A percentile compares a stretch with the other conserved stretches of the same genome.
Evolutionary conservation across 2,888 invertebrate species (phyloP).

Genomic region (Diarsia dahlii): DNA sequence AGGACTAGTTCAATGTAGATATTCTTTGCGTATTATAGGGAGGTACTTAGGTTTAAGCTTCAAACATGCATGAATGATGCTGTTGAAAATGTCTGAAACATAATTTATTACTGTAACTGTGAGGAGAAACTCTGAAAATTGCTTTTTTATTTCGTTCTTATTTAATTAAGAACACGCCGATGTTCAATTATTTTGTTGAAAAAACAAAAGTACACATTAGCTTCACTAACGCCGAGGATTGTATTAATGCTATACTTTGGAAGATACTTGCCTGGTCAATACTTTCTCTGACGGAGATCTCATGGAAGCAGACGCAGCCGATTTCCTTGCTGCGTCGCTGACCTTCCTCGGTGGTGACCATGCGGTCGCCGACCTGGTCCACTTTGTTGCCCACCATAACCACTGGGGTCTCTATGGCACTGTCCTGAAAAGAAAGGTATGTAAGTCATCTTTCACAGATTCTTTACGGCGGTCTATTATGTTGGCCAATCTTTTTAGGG

Average conservation of each 20-base stretch:
- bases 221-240: background rate
- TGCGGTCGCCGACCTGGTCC: slow-evolving; percentile 94
- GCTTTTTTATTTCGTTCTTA: background rate
- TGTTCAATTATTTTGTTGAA: background rate
- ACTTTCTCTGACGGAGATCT: slow-evolving; percentile 96
- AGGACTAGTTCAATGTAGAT: background rate
- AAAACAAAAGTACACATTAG: background rate
- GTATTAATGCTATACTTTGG: background rate
- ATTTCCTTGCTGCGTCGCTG: slow-evolving; percentile 94
- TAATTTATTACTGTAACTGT: slow-evolving; percentile 6
- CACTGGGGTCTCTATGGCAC: slow-evolving; percentile 93
- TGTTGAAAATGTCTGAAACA: background rate
- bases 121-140: background rate
- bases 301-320: slow-evolving; percentile 95
- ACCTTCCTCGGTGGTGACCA: slow-evolving; percentile 95
- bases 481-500: too few relatives aligned
- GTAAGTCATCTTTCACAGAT: background rate
- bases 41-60: background rate
- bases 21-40: background rate
- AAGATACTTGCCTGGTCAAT: slow-evolving; percentile 93
- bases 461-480: background rate
- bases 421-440: slow-evolving; percentile 87
- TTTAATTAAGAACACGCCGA: background rate
- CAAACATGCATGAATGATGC: background rate
- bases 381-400: slow-evolving; percentile 96